Evolutionary conservation across 2,888 invertebrate species (phyloP).

Genomic region (Enchytraeus crypticus): DNA sequence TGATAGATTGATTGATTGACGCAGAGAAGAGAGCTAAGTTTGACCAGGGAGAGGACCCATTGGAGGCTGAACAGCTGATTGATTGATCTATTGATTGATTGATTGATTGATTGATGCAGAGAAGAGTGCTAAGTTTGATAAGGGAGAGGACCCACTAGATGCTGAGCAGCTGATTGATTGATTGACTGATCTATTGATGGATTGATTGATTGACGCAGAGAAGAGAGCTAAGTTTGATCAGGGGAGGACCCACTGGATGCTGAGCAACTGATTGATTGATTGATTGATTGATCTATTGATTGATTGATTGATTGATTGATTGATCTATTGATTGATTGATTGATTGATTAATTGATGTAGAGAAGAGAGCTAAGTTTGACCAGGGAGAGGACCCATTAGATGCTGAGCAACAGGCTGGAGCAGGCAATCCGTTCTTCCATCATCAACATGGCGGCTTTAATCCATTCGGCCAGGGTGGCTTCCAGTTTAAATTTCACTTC

Average conservation of each 20-base stretch:
- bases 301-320: too few relatives aligned
- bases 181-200: too few relatives aligned
- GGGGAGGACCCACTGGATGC: too few relatives aligned
- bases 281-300: too few relatives aligned
- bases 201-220: too few relatives aligned
- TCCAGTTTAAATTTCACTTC: conserved; percentile 95
- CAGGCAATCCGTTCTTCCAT: conserved; percentile 37
- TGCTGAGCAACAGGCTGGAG: conserved; percentile 63
- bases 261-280: too few relatives aligned
- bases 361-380: conserved; percentile 89
- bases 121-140: conserved; percentile 85
- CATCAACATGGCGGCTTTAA: conserved; percentile 48
- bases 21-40: conserved; percentile 84
- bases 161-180: conserved; percentile 77
- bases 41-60: conserved; percentile 88
- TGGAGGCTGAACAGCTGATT: too few relatives aligned
- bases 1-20: too few relatives aligned
- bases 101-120: conserved; percentile 64
- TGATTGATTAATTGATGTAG: conserved; percentile 57
- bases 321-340: too few relatives aligned
- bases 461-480: conserved; percentile 58
- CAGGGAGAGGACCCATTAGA: conserved; percentile 91
- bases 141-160: conserved; percentile 91
- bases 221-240: too few relatives aligned
- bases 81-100: too few relatives aligned